Conservation (phyloP, 2,797 vertebrate genomes). For the Gobionotothen gibberifrons region DNA sequence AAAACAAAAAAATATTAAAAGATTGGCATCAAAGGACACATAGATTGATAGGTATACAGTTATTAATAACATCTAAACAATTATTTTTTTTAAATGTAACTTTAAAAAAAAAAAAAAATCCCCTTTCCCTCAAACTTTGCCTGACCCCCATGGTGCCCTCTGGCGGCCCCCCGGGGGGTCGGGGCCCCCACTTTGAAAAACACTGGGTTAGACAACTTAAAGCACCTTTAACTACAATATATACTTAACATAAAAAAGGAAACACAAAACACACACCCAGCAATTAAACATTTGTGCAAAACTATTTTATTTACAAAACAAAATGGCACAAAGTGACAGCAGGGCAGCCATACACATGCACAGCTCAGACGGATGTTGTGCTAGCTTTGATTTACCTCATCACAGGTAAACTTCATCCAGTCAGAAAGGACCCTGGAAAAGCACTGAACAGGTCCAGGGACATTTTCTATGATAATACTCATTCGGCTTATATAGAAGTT, state of each 20-base stretch:
- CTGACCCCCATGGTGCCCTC: no score
- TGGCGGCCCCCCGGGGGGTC: no score
- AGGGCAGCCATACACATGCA: slow-evolving; percentile 92
- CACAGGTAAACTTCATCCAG: slow-evolving; percentile 51
- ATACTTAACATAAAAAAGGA: background rate
- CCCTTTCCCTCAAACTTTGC: no score
- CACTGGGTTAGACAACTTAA: background rate
- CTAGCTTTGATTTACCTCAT: slow-evolving; percentile 62
- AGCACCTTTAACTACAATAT: background rate
- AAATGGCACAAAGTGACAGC: slow-evolving; percentile 98
- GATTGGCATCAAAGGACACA: no score
- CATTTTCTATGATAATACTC: slow-evolving; percentile 58
- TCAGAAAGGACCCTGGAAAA: slow-evolving; percentile 50
- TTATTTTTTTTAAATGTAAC: no score
- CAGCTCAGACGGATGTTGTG: slow-evolving; percentile 86
- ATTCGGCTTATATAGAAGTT: slow-evolving; percentile 34
- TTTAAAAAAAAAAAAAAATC: no score
- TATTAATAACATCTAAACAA: no score
- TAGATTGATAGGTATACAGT: no score
- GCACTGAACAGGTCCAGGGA: slow-evolving; percentile 41
- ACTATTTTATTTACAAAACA: slow-evolving; percentile 99
- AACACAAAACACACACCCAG: slow-evolving; percentile 44
- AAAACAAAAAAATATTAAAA: no score
- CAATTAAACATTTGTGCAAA: slow-evolving; percentile 94
- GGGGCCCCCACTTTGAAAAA: no score